phyloP scores from a whole-genome alignment of 2,113 vertebrate species.

The Gymnorhina tibicen region DNA sequence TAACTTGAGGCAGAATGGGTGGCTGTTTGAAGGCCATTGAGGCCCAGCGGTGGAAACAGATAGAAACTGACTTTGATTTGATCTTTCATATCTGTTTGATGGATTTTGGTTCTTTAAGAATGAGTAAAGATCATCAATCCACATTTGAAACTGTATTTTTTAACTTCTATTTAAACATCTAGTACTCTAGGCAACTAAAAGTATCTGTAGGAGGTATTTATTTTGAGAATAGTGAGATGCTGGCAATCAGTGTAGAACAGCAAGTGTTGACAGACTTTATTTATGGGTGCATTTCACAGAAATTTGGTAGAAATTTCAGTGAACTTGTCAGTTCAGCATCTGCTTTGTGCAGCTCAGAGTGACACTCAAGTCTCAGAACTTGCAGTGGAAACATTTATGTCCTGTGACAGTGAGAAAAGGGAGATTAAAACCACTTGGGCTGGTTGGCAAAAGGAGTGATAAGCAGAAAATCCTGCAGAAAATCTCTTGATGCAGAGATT shows the following conservation, averaged over 20 bases:
- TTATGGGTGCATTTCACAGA: conserved; percentile 12
- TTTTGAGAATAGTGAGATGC: conserved; percentile 14
- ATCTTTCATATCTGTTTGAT: not conserved
- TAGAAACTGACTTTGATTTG: not conserved
- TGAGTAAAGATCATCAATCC: not conserved
- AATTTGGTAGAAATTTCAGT: conserved; percentile 20
- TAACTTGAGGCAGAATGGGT: not conserved
- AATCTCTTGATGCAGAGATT: not conserved
- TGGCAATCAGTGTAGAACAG: conserved; percentile 19
- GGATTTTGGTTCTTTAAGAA: not conserved
- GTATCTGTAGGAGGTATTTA: conserved; percentile 32
- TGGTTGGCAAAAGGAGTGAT: not conserved
- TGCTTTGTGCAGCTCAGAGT: not conserved
- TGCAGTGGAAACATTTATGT: not conserved
- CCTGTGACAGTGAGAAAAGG: not conserved
- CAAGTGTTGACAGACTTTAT: conserved; percentile 45
- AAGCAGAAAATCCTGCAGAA: conserved; percentile 2
- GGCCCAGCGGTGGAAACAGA: not conserved
- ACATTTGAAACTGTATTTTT: not conserved
- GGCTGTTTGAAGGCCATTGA: not conserved
- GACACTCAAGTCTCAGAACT: not conserved
- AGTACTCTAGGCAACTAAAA: not conserved
- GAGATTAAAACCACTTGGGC: not conserved
- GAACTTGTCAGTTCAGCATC: conserved; percentile 35
- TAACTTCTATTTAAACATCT: not conserved